Evolutionary conservation across 53 echinoderm and acorn worm genomes (phyloP), one percentile per base, ranked within the genome.

Genomic region (Mesocentrotus franciscanus): DNA sequence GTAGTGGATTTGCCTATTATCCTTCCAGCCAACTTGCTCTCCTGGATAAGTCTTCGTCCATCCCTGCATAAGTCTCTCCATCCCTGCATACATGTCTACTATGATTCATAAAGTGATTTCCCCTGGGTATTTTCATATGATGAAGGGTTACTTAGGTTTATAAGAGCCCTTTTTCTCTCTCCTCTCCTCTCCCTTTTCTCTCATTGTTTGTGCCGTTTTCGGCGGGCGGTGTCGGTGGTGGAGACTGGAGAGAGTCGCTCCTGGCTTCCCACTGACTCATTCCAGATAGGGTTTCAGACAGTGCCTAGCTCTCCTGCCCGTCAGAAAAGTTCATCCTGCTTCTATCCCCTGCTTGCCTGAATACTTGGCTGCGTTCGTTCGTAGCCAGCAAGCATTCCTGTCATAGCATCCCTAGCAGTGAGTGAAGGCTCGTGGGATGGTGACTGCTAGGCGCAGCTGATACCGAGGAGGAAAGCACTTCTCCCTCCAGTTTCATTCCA

Each of bases 91-190:
- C 68, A 66, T 33, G 62, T 68, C 64, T 74, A 56, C 72, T 72
- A 64, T 92, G 92, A 92, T 66, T 92, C 92, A 92, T 92, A 66
- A 56, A 55, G 92, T 71, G 75, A 92, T 92, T 92, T 92, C 92
- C 92, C 92, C 70, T 71, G 92, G 92, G 92, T 56, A 56, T 91
- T 66, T 91, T 91, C 56, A 87, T 87, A 87, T 87, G 59, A 87
- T 87, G 87, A 87, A 87, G 87, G 87, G 87, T 87, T 87, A 87
- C 87, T 87, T 87, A 58, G 87, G 87, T 87, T 87, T 87, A 49
- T 49, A 49, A 87, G 87, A 87, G 56, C 57, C 91, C 18, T 62
- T 68, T 91, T 68, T 91, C 30, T 29, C 85, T 90, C 32, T 12
- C 32, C 55, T 60, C 32, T 26, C 32, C 68, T 8, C 36, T 91